Conservation (phyloP, 2,797 vertebrate genomes). For the Bradypus variegatus region DNA sequence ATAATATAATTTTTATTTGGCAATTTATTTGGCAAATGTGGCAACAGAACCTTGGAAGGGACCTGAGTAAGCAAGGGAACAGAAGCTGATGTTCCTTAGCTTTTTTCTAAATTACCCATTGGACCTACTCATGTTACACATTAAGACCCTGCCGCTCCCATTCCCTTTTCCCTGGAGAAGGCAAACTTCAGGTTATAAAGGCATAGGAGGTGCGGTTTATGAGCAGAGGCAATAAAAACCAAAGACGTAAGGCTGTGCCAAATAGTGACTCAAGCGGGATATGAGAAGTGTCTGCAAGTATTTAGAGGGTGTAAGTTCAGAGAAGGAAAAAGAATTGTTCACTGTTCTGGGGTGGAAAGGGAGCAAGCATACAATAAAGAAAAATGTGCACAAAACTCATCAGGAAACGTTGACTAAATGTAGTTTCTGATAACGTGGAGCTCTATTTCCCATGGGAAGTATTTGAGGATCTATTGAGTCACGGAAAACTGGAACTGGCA, state of each 20-base stretch:
- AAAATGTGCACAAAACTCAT: constrained; percentile 43
- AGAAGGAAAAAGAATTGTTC: constrained; percentile 50
- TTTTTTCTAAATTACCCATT: background rate
- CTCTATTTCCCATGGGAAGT: constrained; percentile 48
- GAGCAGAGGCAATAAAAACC: constrained; percentile 58
- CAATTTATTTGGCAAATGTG: background rate
- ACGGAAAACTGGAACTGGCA: constrained; percentile 39
- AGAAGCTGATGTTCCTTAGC: background rate
- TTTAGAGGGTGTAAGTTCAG: constrained; percentile 46
- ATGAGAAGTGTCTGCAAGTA: constrained; percentile 56
- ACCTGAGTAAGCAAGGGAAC: background rate
- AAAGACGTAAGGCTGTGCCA: constrained; percentile 46
- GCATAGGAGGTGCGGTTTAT: constrained; percentile 50
- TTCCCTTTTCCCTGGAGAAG: constrained; percentile 39
- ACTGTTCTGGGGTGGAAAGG: constrained; percentile 39
- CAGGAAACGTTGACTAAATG: constrained; percentile 35
- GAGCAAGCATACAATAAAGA: constrained; percentile 44
- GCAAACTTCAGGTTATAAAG: constrained; percentile 33
- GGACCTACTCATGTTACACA: background rate
- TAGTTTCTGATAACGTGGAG: constrained; percentile 30
- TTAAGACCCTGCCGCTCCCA: background rate
- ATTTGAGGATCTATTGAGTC: constrained; percentile 49
- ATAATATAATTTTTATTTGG: background rate
- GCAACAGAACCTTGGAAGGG: background rate
- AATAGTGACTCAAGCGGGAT: constrained; percentile 60